Evolutionary conservation across 2,888 invertebrate species (phyloP), one percentile per base, ranked within the genome.

Genomic region (Leptinotarsa rubiginosa): DNA sequence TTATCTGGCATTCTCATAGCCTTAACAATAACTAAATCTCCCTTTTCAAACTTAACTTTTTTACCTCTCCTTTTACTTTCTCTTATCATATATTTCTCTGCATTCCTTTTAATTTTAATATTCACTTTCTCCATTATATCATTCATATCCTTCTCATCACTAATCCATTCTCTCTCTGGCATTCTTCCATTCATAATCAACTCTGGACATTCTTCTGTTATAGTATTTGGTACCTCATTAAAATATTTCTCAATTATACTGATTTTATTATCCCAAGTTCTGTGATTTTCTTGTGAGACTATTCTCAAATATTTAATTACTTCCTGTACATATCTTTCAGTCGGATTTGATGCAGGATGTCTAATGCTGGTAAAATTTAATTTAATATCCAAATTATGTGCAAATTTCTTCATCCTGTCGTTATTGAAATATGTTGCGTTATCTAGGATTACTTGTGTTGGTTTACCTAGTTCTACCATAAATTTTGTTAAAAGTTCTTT

Each of bases 141-240:
- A 52, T 73, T 15, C 31, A 56, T 47, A 22, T n/a, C 18, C 65
- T 25, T 18, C 15, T 13, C 10, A 20, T 64, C 47, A 41, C n/a
- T 50, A 20, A 50, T 65, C 73, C 73, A 73, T 47, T 69, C 69
- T 54, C 65, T 49, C 18, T 73, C 69, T 47, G 73, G 73, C 65
- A 47, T 15, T 73, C 5, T 52, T 15, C 65, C 52, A 41, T 62
- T 69, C 47, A 65, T 56, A 7, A 65, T 16, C 1, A 41, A 31
- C 25, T 56, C 22, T 12, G 73, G 65, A 52, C 41, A 22, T 54
- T 65, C 31, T 47, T 65, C 64, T 13, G 73, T 73, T 15, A 41
- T 41, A 7, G 52, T 69, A 47, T 54, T 69, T 10, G 73, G 73
- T 20, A 12, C 41, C 5, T 72, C 49, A 56, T 72, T 72, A 15